Evolutionary conservation across 2,113 vertebrate genomes (phyloP).

Genomic region (Zeus faber): DNA sequence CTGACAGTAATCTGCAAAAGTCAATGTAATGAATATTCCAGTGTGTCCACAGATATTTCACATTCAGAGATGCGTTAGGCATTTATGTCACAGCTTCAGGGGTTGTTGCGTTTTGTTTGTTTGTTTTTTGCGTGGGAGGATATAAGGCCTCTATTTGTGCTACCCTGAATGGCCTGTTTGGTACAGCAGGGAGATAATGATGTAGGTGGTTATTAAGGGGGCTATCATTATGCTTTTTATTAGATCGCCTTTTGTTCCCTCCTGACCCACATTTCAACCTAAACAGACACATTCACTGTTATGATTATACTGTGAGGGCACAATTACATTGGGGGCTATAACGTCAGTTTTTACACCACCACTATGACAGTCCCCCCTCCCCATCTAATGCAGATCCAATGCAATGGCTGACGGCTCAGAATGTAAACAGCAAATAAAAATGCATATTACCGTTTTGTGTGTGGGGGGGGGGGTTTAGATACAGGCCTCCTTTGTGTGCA

Average conservation of each 20-base stretch:
- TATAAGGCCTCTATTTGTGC: neutral
- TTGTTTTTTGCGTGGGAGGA: neutral
- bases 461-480: no score
- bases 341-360: no score
- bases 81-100: neutral
- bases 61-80: neutral
- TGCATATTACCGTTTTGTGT: no score
- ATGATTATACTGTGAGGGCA: neutral
- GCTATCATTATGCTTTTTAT: neutral
- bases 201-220: conserved; percentile 2
- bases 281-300: neutral
- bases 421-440: no score
- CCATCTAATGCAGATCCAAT: no score
- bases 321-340: neutral
- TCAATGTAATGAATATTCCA: no score
- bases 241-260: conserved; percentile 2
- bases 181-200: neutral
- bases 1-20: no score
- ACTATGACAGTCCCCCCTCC: no score
- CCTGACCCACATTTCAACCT: neutral
- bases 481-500: no score
- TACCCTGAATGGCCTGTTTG: conserved; percentile 1
- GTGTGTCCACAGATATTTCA: no score
- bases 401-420: no score
- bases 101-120: no score